Conservation (phyloP, 2,888 invertebrate genomes). For the Drosophila prostipennis region DNA sequence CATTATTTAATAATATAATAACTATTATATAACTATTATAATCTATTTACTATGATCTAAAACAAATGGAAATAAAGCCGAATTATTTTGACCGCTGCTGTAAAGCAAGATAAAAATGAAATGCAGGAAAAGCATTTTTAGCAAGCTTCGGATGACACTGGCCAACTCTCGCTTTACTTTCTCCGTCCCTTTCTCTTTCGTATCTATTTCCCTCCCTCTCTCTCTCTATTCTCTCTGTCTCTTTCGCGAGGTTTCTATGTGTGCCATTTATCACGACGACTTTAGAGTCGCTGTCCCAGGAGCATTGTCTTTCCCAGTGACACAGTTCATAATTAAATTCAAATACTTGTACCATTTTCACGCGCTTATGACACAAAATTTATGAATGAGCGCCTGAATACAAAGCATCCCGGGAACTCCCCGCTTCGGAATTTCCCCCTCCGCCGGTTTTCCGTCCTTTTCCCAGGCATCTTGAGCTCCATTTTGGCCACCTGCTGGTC, state of each 20-base stretch:
- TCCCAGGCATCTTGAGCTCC: slow-evolving; percentile 11
- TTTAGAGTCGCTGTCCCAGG: slow-evolving; percentile 54
- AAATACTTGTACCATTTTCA: slow-evolving; percentile 72
- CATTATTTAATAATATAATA: too few relatives aligned
- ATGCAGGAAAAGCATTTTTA: slow-evolving; percentile 65
- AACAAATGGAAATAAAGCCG: not conserved
- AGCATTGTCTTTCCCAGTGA: slow-evolving; percentile 62
- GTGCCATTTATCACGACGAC: slow-evolving; percentile 70
- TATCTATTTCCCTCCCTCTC: not conserved
- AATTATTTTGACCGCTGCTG: slow-evolving; percentile 6
- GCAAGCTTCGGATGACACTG: slow-evolving; percentile 47
- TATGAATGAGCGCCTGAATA: slow-evolving; percentile 65
- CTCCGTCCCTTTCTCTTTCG: slow-evolving; percentile 5
- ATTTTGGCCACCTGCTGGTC: slow-evolving; percentile 64
- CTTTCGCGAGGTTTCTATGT: slow-evolving; percentile 16
- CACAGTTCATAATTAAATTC: slow-evolving; percentile 76
- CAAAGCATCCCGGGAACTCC: slow-evolving; percentile 20
- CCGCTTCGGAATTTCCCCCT: not conserved
- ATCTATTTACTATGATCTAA: too few relatives aligned
- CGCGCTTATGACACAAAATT: slow-evolving; percentile 74
- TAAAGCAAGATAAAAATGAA: slow-evolving; percentile 59
- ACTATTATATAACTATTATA: too few relatives aligned
- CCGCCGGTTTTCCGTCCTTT: slow-evolving; percentile 1
- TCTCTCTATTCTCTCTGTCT: slow-evolving; percentile 5
- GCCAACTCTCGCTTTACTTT: slow-evolving; percentile 33